A percentile compares a stretch with the other conserved stretches of the same genome.
Evolutionary conservation across 2,797 vertebrate genomes (phyloP).

Genomic region (Hemitrygon akajei): DNA sequence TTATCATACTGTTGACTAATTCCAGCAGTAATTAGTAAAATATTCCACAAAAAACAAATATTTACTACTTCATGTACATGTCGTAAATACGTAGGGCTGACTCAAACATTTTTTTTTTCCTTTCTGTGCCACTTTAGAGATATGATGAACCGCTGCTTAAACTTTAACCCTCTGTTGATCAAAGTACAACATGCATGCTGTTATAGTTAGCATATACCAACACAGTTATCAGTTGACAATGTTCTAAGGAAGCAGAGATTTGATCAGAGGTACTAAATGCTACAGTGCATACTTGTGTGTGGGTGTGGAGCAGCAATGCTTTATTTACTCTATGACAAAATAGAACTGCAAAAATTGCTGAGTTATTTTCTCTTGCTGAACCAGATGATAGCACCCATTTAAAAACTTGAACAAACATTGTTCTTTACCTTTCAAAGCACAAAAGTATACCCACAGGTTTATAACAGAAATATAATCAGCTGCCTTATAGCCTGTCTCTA

Average conservation of each 20-base stretch:
- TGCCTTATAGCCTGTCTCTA: constrained; percentile 44
- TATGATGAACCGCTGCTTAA: neutral
- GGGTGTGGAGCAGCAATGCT: constrained; percentile 49
- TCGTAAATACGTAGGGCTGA: neutral
- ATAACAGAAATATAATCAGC: constrained; percentile 44
- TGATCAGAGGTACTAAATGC: constrained; percentile 45
- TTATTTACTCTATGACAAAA: constrained; percentile 45
- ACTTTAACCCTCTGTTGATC: neutral
- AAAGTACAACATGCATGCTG: neutral
- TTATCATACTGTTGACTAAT: neutral
- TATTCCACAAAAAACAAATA: neutral
- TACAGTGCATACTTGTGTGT: constrained; percentile 46
- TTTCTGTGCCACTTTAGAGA: neutral
- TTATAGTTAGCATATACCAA: neutral
- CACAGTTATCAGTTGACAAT: constrained; percentile 39
- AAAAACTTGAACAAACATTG: constrained; percentile 46
- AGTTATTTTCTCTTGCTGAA: constrained; percentile 50
- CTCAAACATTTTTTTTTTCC: neutral
- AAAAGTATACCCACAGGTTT: constrained; percentile 50
- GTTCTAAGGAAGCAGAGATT: constrained; percentile 44
- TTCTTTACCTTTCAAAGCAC: constrained; percentile 32
- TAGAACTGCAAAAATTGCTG: constrained; percentile 54
- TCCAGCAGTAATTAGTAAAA: neutral
- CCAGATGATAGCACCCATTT: constrained; percentile 41
- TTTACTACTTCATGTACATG: neutral